Conservation (phyloP, 2,113 vertebrate species). For the human region DNA sequence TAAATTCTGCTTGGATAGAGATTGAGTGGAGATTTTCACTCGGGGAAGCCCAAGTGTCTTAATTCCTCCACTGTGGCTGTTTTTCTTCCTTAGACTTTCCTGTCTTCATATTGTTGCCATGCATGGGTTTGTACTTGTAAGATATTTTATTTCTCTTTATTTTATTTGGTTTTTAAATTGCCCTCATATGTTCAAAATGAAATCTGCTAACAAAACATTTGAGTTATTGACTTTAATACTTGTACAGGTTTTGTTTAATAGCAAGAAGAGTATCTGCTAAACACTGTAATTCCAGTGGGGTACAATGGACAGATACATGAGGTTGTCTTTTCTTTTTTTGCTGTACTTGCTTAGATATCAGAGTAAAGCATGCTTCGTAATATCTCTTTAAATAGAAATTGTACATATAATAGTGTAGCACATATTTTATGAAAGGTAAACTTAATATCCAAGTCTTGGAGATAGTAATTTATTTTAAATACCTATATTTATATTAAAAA, state of each 20-base stretch:
- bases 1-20: not conserved
- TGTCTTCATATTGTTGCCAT: not conserved
- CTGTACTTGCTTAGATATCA: not conserved
- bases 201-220: constrained; percentile 3
- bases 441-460: not conserved
- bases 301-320: not conserved
- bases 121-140: not conserved
- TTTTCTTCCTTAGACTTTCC: not conserved
- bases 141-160: not conserved
- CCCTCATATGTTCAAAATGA: not conserved
- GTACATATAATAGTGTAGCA: not conserved
- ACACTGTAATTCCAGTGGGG: not conserved
- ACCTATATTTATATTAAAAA: constrained; percentile 31
- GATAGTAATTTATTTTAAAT: constrained; percentile 26
- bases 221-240: not conserved
- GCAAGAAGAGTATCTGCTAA: not conserved
- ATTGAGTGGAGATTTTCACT: not conserved
- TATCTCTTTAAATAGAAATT: not conserved
- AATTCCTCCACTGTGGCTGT: not conserved
- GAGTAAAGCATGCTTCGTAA: not conserved
- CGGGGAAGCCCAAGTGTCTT: not conserved
- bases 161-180: not conserved
- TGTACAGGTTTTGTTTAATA: not conserved
- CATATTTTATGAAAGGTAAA: not conserved
- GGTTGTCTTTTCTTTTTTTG: not conserved